These are phyloP conservation scores for Tipula unca DNA, from an alignment of 2,888 invertebrate genomes.

Conservation along the genomic window DNA sequence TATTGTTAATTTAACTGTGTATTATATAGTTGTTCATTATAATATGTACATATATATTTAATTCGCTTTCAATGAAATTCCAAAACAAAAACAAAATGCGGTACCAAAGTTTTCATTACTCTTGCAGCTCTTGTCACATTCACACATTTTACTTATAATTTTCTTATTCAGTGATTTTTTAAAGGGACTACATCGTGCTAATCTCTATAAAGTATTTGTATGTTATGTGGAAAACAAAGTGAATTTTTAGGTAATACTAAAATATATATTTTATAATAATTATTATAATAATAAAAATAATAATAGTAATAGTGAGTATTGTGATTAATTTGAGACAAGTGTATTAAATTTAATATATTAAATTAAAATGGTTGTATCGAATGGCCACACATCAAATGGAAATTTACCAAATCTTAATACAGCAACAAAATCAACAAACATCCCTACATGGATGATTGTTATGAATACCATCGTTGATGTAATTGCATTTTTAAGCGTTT, in stretches of 20 bases:
- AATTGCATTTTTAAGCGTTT: not conserved
- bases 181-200: not conserved
- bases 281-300: not conserved
- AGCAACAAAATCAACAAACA: not conserved
- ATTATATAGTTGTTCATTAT: not conserved
- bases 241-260: not conserved
- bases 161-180: not conserved
- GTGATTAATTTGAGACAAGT: not conserved
- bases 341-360: not conserved
- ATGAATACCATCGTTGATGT: not conserved
- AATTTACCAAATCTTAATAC: not conserved
- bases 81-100: not conserved
- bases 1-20: not conserved
- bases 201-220: not conserved
- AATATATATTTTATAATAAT: not conserved
- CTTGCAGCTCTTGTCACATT: not conserved
- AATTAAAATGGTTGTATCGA: not conserved
- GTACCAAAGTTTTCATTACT: not conserved
- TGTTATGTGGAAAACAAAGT: not conserved
- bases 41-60: too few species aligned
- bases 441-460: not conserved
- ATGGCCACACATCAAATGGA: not conserved
- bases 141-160: not conserved
- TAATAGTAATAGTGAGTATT: too few species aligned
- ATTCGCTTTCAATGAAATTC: not conserved